Evolutionary conservation across 2,113 vertebrate genomes (phyloP).

Genomic region (Ailuropoda melanoleuca): DNA sequence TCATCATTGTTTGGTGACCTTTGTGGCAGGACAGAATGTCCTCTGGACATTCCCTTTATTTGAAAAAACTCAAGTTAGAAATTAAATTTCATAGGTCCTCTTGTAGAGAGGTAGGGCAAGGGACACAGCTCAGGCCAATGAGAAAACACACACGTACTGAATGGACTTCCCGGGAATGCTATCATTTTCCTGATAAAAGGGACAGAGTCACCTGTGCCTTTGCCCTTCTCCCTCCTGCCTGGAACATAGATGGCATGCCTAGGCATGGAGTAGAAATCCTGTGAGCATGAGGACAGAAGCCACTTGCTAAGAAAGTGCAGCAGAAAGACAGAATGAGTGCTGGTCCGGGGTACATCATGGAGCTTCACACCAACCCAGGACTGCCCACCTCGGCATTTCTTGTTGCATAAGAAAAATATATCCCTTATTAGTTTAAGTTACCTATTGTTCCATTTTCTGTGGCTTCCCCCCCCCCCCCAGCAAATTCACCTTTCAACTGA

Average conservation of each 20-base stretch:
- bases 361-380: background rate
- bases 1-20: background rate
- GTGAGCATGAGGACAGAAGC: background rate
- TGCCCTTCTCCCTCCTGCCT: background rate
- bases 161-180: background rate
- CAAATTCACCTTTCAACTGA: background rate
- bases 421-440: background rate
- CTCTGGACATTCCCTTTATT: background rate
- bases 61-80: conserved; percentile 17
- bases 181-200: background rate
- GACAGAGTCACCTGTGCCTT: background rate
- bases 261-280: background rate
- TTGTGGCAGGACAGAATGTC: background rate
- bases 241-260: background rate
- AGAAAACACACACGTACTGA: background rate
- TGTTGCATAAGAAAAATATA: background rate
- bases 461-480: background rate
- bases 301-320: background rate
- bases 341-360: background rate
- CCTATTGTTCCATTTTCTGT: background rate
- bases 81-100: background rate
- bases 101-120: background rate
- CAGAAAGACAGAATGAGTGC: background rate
- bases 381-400: background rate
- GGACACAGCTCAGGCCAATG: background rate